phyloP scores from a whole-genome alignment of 2,797 vertebrate species.

The Odontamblyopus lacepedii region DNA sequence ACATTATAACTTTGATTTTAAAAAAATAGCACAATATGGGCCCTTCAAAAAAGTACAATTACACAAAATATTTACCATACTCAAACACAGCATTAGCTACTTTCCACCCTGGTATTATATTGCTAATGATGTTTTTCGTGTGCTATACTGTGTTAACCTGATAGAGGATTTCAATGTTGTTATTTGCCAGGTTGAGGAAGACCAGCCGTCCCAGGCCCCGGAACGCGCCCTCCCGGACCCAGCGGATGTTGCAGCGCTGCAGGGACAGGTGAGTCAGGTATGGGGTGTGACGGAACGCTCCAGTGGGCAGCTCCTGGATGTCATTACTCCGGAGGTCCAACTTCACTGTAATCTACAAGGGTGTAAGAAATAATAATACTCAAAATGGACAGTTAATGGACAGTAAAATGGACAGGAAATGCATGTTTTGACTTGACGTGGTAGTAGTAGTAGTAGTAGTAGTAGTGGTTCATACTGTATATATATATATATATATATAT shows the following conservation, averaged over 20 bases:
- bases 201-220: conserved; percentile 87
- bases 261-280: conserved; percentile 89
- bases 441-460: background rate
- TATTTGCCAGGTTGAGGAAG: conserved; percentile 89
- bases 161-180: conserved; percentile 84
- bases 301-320: conserved; percentile 75
- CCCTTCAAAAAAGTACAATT: no score
- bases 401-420: background rate
- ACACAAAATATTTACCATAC: no score
- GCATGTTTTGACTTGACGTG: background rate
- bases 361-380: no score
- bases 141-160: conserved; percentile 68
- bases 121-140: background rate
- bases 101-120: background rate
- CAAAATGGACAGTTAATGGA: background rate
- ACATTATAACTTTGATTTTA: no score
- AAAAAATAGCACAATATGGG: no score
- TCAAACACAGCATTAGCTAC: no score
- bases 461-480: no score
- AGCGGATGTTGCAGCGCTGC: conserved; percentile 83
- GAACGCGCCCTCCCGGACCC: conserved; percentile 90
- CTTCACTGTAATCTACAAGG: conserved; percentile 84
- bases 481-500: no score
- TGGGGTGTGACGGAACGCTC: conserved; percentile 82
- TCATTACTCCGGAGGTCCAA: conserved; percentile 85